These are phyloP conservation scores for Cinclus cinclus DNA, from an alignment of 2,113 vertebrate species.

Conservation along the genomic window DNA sequence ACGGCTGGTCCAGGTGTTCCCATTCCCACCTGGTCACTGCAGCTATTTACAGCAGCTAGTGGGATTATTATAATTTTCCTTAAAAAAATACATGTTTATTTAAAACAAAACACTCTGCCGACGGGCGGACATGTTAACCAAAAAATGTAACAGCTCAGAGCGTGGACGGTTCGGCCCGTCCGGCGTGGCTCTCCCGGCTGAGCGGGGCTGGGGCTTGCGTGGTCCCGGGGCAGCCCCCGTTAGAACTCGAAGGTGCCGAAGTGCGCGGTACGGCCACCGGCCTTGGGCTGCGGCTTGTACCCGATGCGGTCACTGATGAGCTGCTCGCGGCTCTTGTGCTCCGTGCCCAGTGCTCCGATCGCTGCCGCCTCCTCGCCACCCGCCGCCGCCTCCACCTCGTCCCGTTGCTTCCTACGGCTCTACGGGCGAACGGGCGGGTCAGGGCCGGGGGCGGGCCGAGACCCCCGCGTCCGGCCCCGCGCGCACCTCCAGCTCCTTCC, in stretches of 20 bases:
- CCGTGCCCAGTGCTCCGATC: slow-evolving; percentile 70
- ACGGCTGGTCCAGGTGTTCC: rapidly evolving
- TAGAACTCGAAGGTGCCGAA: slow-evolving; percentile 90
- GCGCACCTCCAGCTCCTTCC: slow-evolving; percentile 92
- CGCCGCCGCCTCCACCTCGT: slow-evolving; percentile 83
- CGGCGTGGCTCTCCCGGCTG: too few relatives aligned
- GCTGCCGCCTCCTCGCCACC: slow-evolving; percentile 78
- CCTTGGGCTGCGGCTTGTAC: slow-evolving; percentile 93
- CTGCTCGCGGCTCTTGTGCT: slow-evolving; percentile 85
- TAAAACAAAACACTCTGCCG: not conserved
- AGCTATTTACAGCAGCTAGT: not conserved
- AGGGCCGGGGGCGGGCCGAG: not conserved
- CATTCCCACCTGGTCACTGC: not conserved
- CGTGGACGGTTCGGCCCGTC: rapidly evolving
- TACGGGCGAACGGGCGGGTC: slow-evolving; percentile 42
- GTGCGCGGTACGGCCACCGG: slow-evolving; percentile 84
- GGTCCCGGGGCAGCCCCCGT: not conserved
- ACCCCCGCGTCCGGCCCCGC: not conserved
- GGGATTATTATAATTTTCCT: not conserved
- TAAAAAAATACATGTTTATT: not conserved
- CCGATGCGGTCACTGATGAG: slow-evolving; percentile 93
- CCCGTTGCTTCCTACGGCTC: slow-evolving; percentile 90
- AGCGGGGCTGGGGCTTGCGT: not conserved
- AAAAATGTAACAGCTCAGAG: too few relatives aligned
- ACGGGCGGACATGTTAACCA: not conserved